Percentiles rank a stretch among this genome's conserved stretches.
phyloP scores from a whole-genome alignment of 2,888 invertebrate species.

The Penaeus monodon region DNA sequence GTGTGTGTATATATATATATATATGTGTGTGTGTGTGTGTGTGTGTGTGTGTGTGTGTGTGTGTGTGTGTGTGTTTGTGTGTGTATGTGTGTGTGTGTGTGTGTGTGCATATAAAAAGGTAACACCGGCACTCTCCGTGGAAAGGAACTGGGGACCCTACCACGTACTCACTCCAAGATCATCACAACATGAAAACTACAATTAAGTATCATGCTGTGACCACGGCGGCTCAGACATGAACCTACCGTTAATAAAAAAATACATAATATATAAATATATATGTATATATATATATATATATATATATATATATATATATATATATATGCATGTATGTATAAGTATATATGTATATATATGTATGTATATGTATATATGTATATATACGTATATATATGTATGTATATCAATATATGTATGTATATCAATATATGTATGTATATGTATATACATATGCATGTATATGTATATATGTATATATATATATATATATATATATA shows the following conservation, averaged over 20 bases:
- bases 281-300: background rate
- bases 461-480: too few relatives aligned
- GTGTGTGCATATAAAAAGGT: too few relatives aligned
- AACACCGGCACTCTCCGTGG: too few relatives aligned
- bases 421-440: background rate
- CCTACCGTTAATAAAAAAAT: too few relatives aligned
- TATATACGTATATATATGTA: background rate
- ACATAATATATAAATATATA: background rate
- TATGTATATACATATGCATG: too few relatives aligned
- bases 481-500: too few relatives aligned
- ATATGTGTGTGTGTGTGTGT: background rate
- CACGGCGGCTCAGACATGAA: too few relatives aligned
- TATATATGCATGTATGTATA: background rate
- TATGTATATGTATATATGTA: background rate
- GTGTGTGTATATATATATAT: background rate
- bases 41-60: background rate
- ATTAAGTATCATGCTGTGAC: too few relatives aligned
- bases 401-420: background rate
- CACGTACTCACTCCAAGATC: too few relatives aligned
- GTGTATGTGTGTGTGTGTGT: background rate
- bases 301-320: slow-evolving; percentile 4
- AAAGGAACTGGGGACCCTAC: too few relatives aligned
- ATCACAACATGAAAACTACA: too few relatives aligned
- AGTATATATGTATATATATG: background rate
- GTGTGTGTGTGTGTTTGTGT: background rate